phyloP scores from a whole-genome alignment of 2,888 invertebrate genomes.

The Tenthredo livida region DNA sequence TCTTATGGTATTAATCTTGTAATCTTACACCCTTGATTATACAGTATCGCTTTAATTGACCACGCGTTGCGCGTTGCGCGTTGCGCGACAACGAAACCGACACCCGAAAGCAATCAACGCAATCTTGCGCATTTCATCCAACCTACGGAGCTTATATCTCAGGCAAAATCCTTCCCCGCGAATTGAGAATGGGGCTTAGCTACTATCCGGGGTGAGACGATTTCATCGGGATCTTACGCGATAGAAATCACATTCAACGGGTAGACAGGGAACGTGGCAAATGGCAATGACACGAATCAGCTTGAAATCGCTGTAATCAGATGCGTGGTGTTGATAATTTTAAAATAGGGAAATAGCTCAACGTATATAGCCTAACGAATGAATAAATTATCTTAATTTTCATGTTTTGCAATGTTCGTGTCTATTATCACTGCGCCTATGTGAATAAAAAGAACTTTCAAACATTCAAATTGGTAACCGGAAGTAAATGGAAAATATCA shows the following conservation, averaged over 20 bases:
- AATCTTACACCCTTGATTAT: neutral
- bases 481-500: neutral
- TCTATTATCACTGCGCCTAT: neutral
- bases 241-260: conserved; percentile 10
- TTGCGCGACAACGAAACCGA: neutral
- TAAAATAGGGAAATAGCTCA: neutral
- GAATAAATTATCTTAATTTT: neutral
- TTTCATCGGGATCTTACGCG: conserved; percentile 14
- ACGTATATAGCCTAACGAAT: neutral
- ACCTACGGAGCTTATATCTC: conserved; percentile 9
- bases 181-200: neutral
- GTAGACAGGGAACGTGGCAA: neutral
- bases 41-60: neutral
- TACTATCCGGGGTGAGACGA: conserved; percentile 13
- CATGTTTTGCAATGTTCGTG: neutral
- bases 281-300: conserved; percentile 23
- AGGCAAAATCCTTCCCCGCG: neutral
- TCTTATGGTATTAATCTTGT: neutral
- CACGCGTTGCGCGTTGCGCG: conserved; percentile 16
- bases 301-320: neutral
- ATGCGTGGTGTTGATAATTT: neutral
- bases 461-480: neutral
- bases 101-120: conserved; percentile 22
- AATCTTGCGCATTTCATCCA: neutral
- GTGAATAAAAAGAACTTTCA: neutral